Evolutionary conservation across 2,797 vertebrate genomes (phyloP), one percentile per base, ranked within the genome.

Genomic region (Spondyliosoma cantharus): DNA sequence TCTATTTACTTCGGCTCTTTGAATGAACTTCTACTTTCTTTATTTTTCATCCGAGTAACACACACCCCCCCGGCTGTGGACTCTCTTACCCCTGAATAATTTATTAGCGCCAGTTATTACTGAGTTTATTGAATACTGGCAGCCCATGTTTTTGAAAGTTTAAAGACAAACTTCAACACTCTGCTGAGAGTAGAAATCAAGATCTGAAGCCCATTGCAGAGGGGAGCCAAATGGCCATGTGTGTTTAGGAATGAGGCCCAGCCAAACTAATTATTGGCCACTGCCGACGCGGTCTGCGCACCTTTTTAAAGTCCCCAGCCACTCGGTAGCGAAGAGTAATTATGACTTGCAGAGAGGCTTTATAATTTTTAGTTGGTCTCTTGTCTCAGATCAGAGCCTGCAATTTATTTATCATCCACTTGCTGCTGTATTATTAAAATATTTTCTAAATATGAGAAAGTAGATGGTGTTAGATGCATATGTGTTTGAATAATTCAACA

Each of bases 251-350:
- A 61, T 32, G 17, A 49, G 25, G 9, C 37, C 25, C 0, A 63
- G 62, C 49, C 62, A 66, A 25, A 79, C 25, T 45, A 63, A 78
- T 84, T 57, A 76, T 53, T 32, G 53, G 72, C 69, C 69, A 25
- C 15, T 22, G 58, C 42, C 53, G 45, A 43, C 3, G 5, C 19
- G 3, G 77, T 71, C 76, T 73, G 59, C 45, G 32, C 54, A 78
- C 74, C 64, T 83, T 87, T 87, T 63, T 58, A 57, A 64, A 74
- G 73, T 83, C 78, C 80, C 80, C 52, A 63, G 53, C 58, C 25
- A 15, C 75, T 67, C 65, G 52, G 84, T 84, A 88, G 74, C 74
- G 67, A 37, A 76, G 68, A 82, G 89, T 80, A 83, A 88, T 81
- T 73, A 84, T 72, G 67, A 78, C 42, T 74, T 61, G 29, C 52